A percentile compares a stretch with the other conserved stretches of the same genome.
phyloP scores from a whole-genome alignment of 2,888 invertebrate species.

The Ophion ellenae region DNA sequence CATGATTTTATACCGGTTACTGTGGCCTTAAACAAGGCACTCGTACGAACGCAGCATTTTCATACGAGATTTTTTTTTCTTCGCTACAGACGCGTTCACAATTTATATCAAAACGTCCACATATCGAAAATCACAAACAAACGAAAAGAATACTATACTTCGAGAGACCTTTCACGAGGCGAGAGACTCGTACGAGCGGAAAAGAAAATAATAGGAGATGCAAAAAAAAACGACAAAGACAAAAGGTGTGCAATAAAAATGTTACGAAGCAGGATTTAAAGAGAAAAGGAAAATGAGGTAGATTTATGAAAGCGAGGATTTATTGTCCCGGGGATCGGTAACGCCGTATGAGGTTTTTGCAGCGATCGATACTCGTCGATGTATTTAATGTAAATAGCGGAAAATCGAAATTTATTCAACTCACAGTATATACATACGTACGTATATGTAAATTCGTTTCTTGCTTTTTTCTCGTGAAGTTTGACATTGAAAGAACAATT shows the following conservation, averaged over 20 bases:
- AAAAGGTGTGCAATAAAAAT: constrained; percentile 64
- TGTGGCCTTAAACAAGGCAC: too few species aligned
- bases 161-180: constrained; percentile 15
- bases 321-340: constrained; percentile 20
- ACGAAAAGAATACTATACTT: constrained; percentile 4
- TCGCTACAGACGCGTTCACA: background rate
- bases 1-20: too few species aligned
- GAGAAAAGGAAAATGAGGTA: constrained; percentile 29
- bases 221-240: constrained; percentile 30
- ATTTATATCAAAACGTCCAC: constrained; percentile 54
- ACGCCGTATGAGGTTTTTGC: constrained; percentile 20
- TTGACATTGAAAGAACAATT: too few species aligned
- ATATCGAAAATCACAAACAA: constrained; percentile 45
- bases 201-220: constrained; percentile 6
- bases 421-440: constrained; percentile 66
- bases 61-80: background rate
- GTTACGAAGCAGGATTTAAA: constrained; percentile 12
- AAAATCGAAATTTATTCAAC: constrained; percentile 73
- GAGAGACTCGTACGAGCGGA: constrained; percentile 4
- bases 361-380: constrained; percentile 67
- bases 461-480: background rate
- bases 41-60: background rate
- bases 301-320: constrained; percentile 28
- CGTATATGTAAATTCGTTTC: constrained; percentile 19
- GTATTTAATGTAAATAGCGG: constrained; percentile 82